Conservation (phyloP, 2,797 vertebrate species). For the Betta splendens region DNA sequence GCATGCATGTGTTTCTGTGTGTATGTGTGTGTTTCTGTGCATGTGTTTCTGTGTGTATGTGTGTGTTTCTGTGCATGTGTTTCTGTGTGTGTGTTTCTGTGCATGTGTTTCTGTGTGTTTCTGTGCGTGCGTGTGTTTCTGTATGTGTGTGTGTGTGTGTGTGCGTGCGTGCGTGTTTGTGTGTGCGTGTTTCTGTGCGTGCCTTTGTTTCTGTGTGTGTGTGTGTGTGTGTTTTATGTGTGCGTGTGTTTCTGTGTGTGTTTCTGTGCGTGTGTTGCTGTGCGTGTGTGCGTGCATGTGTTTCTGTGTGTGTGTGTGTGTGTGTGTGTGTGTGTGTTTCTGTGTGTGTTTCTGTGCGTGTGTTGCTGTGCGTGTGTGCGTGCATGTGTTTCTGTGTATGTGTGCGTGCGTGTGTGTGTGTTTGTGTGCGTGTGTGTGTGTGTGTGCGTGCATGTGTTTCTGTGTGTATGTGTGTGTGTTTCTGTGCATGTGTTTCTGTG, state of each 20-base stretch:
- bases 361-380: constrained; percentile 10
- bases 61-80: constrained; percentile 4
- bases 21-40: constrained; percentile 9
- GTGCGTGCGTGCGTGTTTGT: constrained; percentile 25
- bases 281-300: no score
- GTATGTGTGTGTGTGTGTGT: constrained; percentile 10
- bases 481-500: no score
- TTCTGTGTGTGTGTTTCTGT: constrained; percentile 59
- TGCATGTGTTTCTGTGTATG: constrained; percentile 24
- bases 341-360: no score
- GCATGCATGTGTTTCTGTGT: no score
- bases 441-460: no score
- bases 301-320: no score
- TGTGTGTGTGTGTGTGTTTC: no score
- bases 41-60: constrained; percentile 28
- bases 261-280: constrained; percentile 67
- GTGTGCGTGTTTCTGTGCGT: constrained; percentile 22
- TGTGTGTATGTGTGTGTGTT: no score
- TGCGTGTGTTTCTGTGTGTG: constrained; percentile 8
- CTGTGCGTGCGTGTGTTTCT: no score
- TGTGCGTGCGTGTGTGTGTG: constrained; percentile 56
- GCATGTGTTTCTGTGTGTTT: no score
- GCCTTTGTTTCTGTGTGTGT: constrained; percentile 14
- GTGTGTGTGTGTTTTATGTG: constrained; percentile 26
- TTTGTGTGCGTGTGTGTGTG: no score